Percentiles rank a stretch among this genome's conserved stretches.
Evolutionary conservation across 1,140 invertebrate genomes (phyloP).

Genomic region (Phenacoccus solenopsis): DNA sequence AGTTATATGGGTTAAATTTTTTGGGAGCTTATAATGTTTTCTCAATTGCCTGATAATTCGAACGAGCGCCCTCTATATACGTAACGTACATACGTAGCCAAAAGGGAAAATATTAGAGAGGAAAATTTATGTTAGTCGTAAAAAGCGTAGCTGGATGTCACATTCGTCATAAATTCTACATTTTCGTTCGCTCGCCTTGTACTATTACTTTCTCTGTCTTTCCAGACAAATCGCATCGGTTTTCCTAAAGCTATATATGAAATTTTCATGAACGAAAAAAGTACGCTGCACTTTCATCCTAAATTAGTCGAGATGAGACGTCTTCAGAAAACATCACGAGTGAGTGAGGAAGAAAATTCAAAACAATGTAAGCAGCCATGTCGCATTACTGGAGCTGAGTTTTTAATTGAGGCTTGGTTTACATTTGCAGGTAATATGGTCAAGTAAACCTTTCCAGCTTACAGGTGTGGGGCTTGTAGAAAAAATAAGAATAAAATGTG

Average conservation of each 20-base stretch:
- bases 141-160: constrained; percentile 1
- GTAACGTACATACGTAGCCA: neutral
- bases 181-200: neutral
- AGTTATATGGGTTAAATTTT: neutral
- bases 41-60: neutral
- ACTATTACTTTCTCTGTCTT: neutral
- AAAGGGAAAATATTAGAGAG: neutral
- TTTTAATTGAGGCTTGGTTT: no score
- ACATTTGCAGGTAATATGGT: no score
- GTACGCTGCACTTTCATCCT: neutral
- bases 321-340: no score
- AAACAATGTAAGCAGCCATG: no score
- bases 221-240: constrained; percentile 7
- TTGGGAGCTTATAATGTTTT: neutral
- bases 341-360: neutral
- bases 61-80: neutral
- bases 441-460: no score
- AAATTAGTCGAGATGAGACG: neutral
- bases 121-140: constrained; percentile 8
- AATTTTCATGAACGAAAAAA: constrained; percentile 17
- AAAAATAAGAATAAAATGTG: no score
- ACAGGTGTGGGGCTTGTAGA: no score
- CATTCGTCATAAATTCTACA: constrained; percentile 15
- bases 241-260: constrained; percentile 13
- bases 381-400: no score